phyloP scores from a whole-genome alignment of 2,797 vertebrate species.

The Periophthalmus magnuspinnatus region DNA sequence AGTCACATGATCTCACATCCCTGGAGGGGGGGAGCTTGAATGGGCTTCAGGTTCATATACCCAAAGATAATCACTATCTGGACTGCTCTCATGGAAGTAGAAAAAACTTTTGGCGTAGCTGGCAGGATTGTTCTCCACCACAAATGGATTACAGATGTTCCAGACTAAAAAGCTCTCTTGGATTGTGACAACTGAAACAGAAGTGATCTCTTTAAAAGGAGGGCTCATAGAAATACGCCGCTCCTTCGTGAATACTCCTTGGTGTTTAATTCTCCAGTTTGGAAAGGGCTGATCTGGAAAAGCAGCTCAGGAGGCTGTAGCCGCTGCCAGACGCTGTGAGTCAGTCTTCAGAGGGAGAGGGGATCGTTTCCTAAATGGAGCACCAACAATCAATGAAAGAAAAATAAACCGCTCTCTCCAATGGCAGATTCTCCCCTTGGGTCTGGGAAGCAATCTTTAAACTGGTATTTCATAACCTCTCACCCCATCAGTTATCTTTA shows the following conservation, averaged over 20 bases:
- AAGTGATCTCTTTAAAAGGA: constrained; percentile 46
- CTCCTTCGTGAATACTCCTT: constrained; percentile 47
- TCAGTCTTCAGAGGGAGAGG: constrained; percentile 55
- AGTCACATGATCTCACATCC: constrained; percentile 43
- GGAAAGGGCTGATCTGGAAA: constrained; percentile 47
- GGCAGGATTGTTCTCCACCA: constrained; percentile 52
- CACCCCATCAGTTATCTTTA: constrained; percentile 38
- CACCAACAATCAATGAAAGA: constrained; percentile 56
- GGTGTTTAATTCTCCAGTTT: constrained; percentile 59
- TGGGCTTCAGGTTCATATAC: constrained; percentile 52
- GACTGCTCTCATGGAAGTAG: constrained; percentile 62
- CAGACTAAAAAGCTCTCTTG: constrained; percentile 61
- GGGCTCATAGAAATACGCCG: constrained; percentile 42
- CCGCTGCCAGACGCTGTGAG: constrained; percentile 50
- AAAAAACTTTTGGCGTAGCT: constrained; percentile 63
- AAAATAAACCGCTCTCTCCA: constrained; percentile 46
- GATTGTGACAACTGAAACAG: constrained; percentile 65
- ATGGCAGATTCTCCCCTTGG: constrained; percentile 32
- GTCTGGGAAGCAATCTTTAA: constrained; percentile 41
- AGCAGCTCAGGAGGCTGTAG: constrained; percentile 34
- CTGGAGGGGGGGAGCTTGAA: constrained; percentile 46
- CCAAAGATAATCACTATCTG: constrained; percentile 66
- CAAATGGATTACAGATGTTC: constrained; percentile 76
- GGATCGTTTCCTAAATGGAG: constrained; percentile 56
- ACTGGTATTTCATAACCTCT: constrained; percentile 49